Evolutionary conservation across 2,888 invertebrate species (phyloP), one percentile per base, ranked within the genome.

Genomic region (Patella depressa): DNA sequence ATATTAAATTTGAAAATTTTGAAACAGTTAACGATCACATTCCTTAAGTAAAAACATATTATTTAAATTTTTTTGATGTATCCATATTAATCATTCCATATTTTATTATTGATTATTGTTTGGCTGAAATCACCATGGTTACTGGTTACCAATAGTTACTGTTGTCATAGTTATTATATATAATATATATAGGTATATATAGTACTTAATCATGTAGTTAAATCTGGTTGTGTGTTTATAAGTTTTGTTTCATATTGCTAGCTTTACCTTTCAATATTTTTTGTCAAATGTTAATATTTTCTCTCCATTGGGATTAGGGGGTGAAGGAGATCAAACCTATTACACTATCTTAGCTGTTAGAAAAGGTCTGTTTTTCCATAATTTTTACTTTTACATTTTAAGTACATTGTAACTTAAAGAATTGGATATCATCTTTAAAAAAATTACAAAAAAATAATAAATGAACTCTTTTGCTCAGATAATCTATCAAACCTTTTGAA

Each of bases 231-330:
- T 65, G 65, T 65, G 65, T 65, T 45, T 65, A 14, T 24, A 65
- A 65, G 65, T 65, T 65, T 65, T 65, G 65, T 65, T 65, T 65
- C 65, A 65, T 65, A 65, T 65, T 65, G 65, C 65, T 24, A 65
- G 24, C 24, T 65, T 19, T 45, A 45, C 45, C 45, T 65, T 65
- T 65, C 65, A 19, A 19, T 19, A 15, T 24, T 65, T 24, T 45
- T 45, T 45, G 45, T 45, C 45, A 45, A 9, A 45, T 45, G 45
- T 45, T 45, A 45, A 45, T 45, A 45, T 45, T 45, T 45, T 45
- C 45, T 45, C 45, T 45, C 7, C 45, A 45, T 45, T 45, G 45
- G 45, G 45, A 45, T 45, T 45, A 45, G 9, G 34, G 34, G 34
- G 2, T 34, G 34, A 34, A 34, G 34, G 34, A 34, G 34, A 34